Base-by-base conservation (phyloP, 2,113 vertebrate species). In the Ornithorhynchus anatinus region DNA sequence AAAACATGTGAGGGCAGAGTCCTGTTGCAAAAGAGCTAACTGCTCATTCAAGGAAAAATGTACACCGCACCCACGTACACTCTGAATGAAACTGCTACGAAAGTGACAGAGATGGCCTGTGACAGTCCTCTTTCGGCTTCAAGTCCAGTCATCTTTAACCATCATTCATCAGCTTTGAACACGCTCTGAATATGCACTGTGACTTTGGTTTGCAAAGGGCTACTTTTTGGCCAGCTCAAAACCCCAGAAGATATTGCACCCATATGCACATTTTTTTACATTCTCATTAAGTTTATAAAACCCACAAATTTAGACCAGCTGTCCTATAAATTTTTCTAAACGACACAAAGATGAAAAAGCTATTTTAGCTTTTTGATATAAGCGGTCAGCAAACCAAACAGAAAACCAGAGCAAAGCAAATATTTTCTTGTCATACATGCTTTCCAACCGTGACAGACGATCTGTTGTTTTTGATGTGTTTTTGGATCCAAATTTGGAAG, bases 371-470 rank as follows among this genome's bases (percentile, higher is more conserved):
- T 89, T 90, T 89, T 89, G 62, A 83, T 88, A 85, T 79, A 87
- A 84, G 70, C 45, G 61, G 48, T 89, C 88, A 85, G 79, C 70
- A 88, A 86, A 84, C 62, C 79, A 89, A 87, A 86, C 57, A 86
- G 69, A 90, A 90, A 90, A 81, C 68, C 86, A 91, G 84, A 91
- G 83, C 82, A 89, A 90, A 88, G 84, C 81, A 90, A 91, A 87
- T 80, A 80, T 88, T 88, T 93, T 88, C 80, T 84, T 84, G 64
- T 87, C 81, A 69, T 82, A 77, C 68, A 67, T 64, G 69, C 69
- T 86, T 89, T 61, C 71, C 72, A 73, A 74, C 86, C 69, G 79
- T 89, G 79, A 88, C 70, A 6, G 88, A 85, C 84, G 69, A 87
- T 75, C 79, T 87, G 63, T 67, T 84, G 82, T 74, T 89, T 81